phyloP scores from a whole-genome alignment of 2,113 vertebrate species.

The Eudyptes chrysolophus region DNA sequence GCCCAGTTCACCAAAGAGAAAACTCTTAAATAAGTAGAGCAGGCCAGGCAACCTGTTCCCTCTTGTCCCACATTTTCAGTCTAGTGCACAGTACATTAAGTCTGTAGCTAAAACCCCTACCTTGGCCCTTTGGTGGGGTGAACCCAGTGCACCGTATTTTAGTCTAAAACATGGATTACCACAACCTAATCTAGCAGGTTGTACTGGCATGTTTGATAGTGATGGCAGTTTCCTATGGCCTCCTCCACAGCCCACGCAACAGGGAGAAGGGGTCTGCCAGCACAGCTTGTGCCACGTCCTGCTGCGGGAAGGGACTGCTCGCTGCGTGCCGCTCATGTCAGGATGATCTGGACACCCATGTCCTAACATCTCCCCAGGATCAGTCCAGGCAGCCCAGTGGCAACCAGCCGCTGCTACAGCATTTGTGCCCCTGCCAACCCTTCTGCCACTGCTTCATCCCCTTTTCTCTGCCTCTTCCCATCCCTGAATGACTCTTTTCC shows the following conservation, averaged over 20 bases:
- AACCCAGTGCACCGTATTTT: accelerated
- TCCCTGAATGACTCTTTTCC: not conserved
- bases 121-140: not conserved
- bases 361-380: not conserved
- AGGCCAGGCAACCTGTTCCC: not conserved
- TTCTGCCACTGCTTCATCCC: not conserved
- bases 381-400: not conserved
- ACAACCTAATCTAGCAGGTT: not conserved
- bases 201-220: accelerated
- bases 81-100: not conserved
- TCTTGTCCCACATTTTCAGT: not conserved
- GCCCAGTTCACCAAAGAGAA: not conserved
- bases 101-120: not conserved
- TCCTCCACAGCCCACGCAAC: not conserved
- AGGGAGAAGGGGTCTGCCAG: not conserved
- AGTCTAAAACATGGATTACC: not conserved
- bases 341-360: not conserved
- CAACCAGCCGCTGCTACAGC: not conserved
- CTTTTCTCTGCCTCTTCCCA: not conserved
- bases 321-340: accelerated
- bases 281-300: accelerated
- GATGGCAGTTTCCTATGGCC: not conserved
- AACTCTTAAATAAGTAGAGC: not conserved
- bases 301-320: not conserved
- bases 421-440: not conserved